phyloP scores from a whole-genome alignment of 2,113 vertebrate species.

The Mesocricetus auratus region DNA sequence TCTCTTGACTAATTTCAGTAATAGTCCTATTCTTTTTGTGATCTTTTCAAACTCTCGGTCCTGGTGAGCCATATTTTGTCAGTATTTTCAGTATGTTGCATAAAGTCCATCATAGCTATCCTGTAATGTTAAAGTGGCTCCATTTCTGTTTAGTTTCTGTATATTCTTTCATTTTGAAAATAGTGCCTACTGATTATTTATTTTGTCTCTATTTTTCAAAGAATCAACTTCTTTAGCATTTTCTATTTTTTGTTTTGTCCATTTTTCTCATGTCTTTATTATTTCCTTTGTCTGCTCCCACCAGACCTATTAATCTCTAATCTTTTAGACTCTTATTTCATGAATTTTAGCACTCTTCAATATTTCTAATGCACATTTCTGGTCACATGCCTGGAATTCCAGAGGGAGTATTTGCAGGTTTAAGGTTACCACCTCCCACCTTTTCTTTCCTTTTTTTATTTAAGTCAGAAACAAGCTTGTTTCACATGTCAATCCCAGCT shows the following conservation, averaged over 20 bases:
- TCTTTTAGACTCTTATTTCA: neutral
- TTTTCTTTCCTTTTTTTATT: no score
- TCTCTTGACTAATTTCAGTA: neutral
- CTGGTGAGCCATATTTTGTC: neutral
- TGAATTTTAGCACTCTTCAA: neutral
- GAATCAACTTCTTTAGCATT: neutral
- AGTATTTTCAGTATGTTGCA: neutral
- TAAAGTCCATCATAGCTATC: neutral
- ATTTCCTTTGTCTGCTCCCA: neutral
- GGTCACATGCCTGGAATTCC: neutral
- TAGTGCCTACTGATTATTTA: neutral
- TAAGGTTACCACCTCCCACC: neutral
- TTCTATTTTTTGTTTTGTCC: neutral
- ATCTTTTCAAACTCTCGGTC: neutral
- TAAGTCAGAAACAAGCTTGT: no score
- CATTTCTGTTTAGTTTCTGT: neutral
- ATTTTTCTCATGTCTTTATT: neutral
- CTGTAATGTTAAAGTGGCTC: neutral
- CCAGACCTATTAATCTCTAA: neutral
- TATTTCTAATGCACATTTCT: neutral
- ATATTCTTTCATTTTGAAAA: neutral
- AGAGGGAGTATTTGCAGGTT: neutral
- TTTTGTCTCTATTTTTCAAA: slow-evolving; percentile 3
- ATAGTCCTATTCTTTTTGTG: neutral
- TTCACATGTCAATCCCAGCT: no score